Conservation (phyloP, 2,888 invertebrate species). For the Phortica magna region DNA sequence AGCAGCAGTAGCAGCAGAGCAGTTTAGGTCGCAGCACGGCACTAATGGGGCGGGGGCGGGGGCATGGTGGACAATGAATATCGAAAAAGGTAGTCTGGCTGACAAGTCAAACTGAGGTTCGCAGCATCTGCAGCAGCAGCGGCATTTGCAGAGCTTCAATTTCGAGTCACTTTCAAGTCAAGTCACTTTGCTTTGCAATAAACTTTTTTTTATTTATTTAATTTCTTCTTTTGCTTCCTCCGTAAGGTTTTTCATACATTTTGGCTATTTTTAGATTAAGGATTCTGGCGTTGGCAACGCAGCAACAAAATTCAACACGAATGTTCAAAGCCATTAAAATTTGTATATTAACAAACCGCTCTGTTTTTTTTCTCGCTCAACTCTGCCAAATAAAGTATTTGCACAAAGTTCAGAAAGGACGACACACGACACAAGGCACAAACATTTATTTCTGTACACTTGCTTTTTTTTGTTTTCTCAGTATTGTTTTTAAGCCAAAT, state of each 20-base stretch:
- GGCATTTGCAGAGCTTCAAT: conserved; percentile 10
- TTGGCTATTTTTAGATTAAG: no score
- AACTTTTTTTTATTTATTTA: neutral
- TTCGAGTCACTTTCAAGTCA: neutral
- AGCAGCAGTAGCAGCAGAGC: no score
- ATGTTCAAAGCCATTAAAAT: conserved; percentile 21
- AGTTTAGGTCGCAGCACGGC: no score
- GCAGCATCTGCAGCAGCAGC: conserved; percentile 39
- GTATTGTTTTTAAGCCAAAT: neutral
- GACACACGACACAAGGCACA: neutral
- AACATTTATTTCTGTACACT: neutral
- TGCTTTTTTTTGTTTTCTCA: neutral
- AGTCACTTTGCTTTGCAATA: neutral
- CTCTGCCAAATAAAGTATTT: neutral
- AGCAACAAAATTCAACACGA: neutral
- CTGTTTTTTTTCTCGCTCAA: neutral
- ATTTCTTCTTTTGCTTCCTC: no score
- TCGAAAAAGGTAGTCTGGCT: no score
- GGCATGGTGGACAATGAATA: no score
- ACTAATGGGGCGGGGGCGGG: no score
- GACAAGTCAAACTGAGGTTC: no score
- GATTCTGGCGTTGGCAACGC: no score
- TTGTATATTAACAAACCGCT: neutral
- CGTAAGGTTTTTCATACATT: no score
- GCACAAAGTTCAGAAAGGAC: neutral